Conservation (phyloP, 2,113 vertebrate genomes). For the Rhinichthys klamathensis region DNA sequence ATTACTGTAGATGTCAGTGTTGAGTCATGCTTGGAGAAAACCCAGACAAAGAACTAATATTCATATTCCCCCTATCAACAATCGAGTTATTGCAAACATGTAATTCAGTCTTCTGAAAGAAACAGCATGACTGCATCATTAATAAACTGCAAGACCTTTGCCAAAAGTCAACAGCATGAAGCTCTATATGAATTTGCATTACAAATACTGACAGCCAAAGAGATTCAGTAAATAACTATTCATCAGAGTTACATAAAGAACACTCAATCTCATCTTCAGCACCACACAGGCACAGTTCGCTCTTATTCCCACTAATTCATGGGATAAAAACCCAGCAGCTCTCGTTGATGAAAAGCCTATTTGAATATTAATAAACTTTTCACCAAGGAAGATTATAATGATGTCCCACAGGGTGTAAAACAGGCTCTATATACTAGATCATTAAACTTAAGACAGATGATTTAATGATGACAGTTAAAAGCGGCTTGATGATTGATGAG, state of each 20-base stretch:
- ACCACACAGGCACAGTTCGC: neutral
- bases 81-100: neutral
- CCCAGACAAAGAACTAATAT: neutral
- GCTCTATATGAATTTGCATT: constrained; percentile 4
- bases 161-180: neutral
- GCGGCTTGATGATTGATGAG: neutral
- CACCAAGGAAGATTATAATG: constrained; percentile 41
- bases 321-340: neutral
- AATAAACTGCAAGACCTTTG: constrained; percentile 23
- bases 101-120: neutral
- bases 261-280: neutral
- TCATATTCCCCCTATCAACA: neutral
- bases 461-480: neutral
- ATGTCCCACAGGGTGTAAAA: constrained; percentile 15
- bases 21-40: neutral
- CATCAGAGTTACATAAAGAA: neutral
- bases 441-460: neutral
- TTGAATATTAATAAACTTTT: constrained; percentile 14
- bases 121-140: neutral
- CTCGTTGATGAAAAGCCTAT: neutral
- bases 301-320: neutral
- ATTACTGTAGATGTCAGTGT: constrained; percentile 37
- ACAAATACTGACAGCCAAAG: constrained; percentile 12
- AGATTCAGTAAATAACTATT: constrained; percentile 1
- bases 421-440: neutral